Evolutionary conservation across 2,113 vertebrate genomes (phyloP).

Genomic region (Odocoileus virginianus): DNA sequence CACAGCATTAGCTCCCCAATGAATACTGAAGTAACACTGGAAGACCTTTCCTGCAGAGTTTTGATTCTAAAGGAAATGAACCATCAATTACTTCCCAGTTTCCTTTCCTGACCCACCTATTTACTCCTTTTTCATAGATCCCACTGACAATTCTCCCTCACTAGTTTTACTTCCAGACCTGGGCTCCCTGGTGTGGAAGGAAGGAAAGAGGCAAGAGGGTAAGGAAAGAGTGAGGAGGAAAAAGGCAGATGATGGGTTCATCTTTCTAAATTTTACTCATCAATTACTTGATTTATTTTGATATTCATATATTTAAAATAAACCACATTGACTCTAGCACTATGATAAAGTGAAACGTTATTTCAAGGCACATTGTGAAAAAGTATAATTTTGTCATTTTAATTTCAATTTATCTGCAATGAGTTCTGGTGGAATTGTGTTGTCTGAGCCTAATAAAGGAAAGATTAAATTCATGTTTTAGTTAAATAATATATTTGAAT

Average conservation of each 20-base stretch:
- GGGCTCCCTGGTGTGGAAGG: neutral
- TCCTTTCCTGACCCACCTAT: neutral
- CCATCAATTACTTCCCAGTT: neutral
- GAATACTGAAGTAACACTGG: neutral
- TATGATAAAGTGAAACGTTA: neutral
- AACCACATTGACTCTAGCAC: neutral
- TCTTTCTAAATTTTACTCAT: neutral
- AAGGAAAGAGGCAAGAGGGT: neutral
- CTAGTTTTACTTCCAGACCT: neutral
- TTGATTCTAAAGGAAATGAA: neutral
- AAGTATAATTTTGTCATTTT: neutral
- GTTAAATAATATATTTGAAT: neutral
- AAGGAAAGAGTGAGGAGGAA: neutral
- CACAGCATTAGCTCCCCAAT: neutral
- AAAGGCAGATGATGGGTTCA: neutral
- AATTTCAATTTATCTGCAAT: neutral
- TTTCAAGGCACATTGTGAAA: neutral
- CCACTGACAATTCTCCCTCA: neutral
- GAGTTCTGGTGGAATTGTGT: neutral
- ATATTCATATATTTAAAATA: neutral
- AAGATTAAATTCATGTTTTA: neutral
- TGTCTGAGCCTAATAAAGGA: neutral
- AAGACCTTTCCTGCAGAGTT: neutral
- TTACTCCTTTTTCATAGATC: neutral
- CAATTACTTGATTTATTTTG: neutral